Conservation (phyloP, 1,140 invertebrate genomes). For the Pararge aegeria region DNA sequence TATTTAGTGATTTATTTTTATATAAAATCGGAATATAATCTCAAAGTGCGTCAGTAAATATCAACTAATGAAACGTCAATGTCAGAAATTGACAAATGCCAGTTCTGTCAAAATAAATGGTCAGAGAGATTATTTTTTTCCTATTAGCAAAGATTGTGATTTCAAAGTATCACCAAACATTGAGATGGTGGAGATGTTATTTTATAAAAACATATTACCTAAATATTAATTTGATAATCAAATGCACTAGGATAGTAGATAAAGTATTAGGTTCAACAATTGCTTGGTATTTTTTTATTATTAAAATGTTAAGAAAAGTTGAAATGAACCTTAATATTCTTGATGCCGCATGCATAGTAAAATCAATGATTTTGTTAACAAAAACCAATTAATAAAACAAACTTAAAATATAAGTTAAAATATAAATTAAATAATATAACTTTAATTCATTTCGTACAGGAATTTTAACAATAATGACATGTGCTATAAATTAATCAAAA, state of each 20-base stretch:
- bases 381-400: background rate
- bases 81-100: background rate
- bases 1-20: conserved; percentile 7
- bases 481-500: too few relatives aligned
- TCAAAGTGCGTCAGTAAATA: conserved; percentile 34
- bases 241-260: conserved; percentile 8
- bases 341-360: conserved; percentile 34
- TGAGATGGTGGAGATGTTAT: too few relatives aligned
- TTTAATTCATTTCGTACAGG: background rate
- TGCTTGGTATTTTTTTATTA: too few relatives aligned
- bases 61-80: conserved; percentile 31
- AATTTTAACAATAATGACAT: background rate
- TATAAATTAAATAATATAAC: background rate
- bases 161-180: too few relatives aligned
- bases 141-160: too few relatives aligned
- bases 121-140: background rate
- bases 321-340: conserved; percentile 45
- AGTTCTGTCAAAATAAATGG: too few relatives aligned
- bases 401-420: background rate
- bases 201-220: too few relatives aligned
- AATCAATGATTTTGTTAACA: background rate
- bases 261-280: too few relatives aligned
- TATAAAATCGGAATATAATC: conserved; percentile 7
- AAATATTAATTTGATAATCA: too few relatives aligned
- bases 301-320: too few relatives aligned